phyloP scores from a whole-genome alignment of 2,888 invertebrate species.

The Apodemia hepburni region DNA sequence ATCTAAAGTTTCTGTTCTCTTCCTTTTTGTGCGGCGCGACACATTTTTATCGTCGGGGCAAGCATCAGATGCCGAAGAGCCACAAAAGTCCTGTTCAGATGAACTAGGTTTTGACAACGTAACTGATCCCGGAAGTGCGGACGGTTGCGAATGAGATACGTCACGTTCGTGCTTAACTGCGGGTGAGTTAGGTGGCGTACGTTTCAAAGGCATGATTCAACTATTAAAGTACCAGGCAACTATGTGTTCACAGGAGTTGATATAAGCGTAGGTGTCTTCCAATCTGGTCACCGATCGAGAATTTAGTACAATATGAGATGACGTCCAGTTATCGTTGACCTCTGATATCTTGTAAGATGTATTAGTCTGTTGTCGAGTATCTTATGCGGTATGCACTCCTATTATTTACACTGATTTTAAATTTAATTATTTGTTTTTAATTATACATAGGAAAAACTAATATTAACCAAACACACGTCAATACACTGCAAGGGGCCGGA shows the following conservation, averaged over 20 bases:
- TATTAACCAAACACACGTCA: too few relatives aligned
- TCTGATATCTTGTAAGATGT: not conserved
- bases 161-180: not conserved
- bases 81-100: not conserved
- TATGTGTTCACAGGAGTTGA: not conserved
- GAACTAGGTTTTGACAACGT: conserved; percentile 1
- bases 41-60: not conserved
- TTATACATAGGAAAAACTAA: too few relatives aligned
- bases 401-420: not conserved
- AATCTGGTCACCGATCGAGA: not conserved
- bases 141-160: not conserved
- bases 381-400: not conserved
- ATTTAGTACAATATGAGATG: not conserved
- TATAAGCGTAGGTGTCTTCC: conserved; percentile 4
- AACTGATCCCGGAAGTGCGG: not conserved
- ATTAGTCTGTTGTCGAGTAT: not conserved
- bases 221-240: not conserved
- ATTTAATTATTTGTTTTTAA: too few relatives aligned
- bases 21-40: not conserved
- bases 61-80: not conserved
- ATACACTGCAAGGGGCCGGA: too few relatives aligned
- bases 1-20: not conserved
- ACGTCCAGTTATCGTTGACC: not conserved
- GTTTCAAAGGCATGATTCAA: not conserved
- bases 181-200: not conserved